Conservation (phyloP, 1,140 invertebrate species). For the Bombus pyrosoma region DNA sequence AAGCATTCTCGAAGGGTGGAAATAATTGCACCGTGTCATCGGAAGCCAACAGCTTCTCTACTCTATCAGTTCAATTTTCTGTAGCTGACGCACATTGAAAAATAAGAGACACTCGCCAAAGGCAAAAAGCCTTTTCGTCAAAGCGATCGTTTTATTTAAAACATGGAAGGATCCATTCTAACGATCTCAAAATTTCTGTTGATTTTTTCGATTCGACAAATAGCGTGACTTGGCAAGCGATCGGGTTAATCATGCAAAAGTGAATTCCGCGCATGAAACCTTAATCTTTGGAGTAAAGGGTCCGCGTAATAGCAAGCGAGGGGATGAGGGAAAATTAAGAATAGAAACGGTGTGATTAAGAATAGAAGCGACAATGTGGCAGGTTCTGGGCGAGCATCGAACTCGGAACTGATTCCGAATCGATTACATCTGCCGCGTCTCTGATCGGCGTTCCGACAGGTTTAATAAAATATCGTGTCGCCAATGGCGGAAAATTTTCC, state of each 20-base stretch:
- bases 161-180: rapidly evolving
- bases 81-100: neutral
- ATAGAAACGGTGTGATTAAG: conserved; percentile 33
- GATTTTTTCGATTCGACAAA: too few species aligned
- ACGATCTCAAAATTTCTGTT: too few species aligned
- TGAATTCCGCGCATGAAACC: neutral
- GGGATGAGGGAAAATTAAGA: neutral
- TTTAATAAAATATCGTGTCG: conserved; percentile 40
- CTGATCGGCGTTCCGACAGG: conserved; percentile 24
- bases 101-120: neutral
- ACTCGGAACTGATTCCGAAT: conserved; percentile 33
- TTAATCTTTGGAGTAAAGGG: neutral
- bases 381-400: conserved; percentile 23
- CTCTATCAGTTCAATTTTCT: neutral
- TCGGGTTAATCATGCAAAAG: neutral
- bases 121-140: too few species aligned
- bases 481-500: conserved; percentile 13
- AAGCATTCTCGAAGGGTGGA: neutral
- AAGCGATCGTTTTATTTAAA: too few species aligned
- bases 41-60: neutral
- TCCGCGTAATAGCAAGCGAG: too few species aligned
- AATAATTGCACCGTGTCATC: conserved; percentile 14
- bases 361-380: conserved; percentile 31
- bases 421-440: conserved; percentile 31
- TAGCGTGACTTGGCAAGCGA: neutral